Evolutionary conservation across 2,113 vertebrate genomes (phyloP).

Genomic region (Monarcha castaneiventris): DNA sequence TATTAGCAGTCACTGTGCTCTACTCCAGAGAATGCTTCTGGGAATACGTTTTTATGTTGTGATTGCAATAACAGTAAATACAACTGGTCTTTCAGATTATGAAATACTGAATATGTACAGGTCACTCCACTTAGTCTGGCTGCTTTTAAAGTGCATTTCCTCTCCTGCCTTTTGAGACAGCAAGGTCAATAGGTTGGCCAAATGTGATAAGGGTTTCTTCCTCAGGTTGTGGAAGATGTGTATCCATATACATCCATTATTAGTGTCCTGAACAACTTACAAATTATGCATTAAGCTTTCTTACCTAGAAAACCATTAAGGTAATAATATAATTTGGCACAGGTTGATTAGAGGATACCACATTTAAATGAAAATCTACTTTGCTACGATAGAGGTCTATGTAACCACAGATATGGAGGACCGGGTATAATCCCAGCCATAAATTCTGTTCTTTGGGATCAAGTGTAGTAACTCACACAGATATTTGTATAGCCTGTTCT

Average conservation of each 20-base stretch:
- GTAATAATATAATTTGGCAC: background rate
- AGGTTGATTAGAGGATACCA: background rate
- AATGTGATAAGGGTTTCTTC: background rate
- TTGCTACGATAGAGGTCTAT: background rate
- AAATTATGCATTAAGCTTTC: background rate
- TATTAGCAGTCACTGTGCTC: background rate
- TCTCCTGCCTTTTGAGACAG: background rate
- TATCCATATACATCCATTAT: background rate
- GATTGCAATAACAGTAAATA: constrained; percentile 22
- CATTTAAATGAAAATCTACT: background rate
- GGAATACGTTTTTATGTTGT: background rate
- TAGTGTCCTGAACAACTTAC: background rate
- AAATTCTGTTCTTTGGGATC: background rate
- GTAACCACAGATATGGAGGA: background rate
- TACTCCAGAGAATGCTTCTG: background rate
- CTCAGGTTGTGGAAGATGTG: background rate
- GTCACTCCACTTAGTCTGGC: background rate
- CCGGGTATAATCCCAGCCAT: background rate
- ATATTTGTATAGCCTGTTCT: background rate
- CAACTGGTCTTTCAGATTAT: background rate
- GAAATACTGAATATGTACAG: background rate
- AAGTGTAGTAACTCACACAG: background rate
- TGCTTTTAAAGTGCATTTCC: background rate
- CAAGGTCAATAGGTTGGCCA: background rate
- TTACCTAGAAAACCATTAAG: background rate